Evolutionary conservation across 1,140 invertebrate genomes (phyloP).

Genomic region (Uloborus diversus): DNA sequence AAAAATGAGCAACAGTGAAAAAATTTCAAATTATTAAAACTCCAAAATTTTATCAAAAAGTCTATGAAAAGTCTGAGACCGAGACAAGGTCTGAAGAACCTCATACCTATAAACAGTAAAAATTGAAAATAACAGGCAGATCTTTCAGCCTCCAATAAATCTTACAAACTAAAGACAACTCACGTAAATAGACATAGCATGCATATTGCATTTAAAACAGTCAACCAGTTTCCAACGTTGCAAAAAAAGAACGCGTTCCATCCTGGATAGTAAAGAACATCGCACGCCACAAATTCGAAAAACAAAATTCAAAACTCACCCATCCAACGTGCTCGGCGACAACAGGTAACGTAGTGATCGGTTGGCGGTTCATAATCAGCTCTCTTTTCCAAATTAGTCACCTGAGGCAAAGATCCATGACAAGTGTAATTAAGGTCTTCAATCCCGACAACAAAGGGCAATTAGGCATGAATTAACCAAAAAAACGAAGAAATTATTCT

Average conservation of each 20-base stretch:
- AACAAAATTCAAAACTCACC: slow-evolving; percentile 12
- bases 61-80: too few relatives aligned
- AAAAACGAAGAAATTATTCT: not conserved
- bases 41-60: too few relatives aligned
- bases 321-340: slow-evolving; percentile 13
- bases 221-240: not conserved
- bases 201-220: not conserved
- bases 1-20: too few relatives aligned
- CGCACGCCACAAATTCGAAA: too few relatives aligned
- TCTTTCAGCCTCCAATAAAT: not conserved
- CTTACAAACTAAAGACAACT: not conserved
- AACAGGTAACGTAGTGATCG: slow-evolving; percentile 20
- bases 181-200: slow-evolving; percentile 5
- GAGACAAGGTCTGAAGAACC: too few relatives aligned
- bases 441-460: not conserved
- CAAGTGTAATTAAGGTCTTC: not conserved
- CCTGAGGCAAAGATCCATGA: slow-evolving; percentile 13
- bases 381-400: too few relatives aligned
- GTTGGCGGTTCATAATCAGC: slow-evolving; percentile 21
- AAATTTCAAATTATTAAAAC: too few relatives aligned
- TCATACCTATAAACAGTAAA: too few relatives aligned
- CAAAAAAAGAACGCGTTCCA: not conserved
- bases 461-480: not conserved
- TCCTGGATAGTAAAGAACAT: too few relatives aligned
- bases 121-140: too few relatives aligned